Evolutionary conservation across 2,113 vertebrate species (phyloP).

Genomic region (Dasyprocta punctata): DNA sequence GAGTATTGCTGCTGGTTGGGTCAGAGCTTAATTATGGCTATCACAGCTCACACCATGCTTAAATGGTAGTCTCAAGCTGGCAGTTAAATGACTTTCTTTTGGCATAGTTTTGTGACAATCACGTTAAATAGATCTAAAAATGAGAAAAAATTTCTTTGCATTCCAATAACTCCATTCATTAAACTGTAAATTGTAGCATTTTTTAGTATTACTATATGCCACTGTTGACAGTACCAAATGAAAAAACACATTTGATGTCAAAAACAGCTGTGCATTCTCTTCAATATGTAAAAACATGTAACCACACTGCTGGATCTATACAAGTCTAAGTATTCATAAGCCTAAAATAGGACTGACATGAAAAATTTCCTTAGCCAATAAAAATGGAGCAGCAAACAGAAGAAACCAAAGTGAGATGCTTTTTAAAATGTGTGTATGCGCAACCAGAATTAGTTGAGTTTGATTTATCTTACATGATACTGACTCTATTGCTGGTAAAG

Average conservation of each 20-base stretch:
- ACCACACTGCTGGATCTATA: accelerated
- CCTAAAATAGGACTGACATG: slow-evolving; percentile 62
- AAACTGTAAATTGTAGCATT: not conserved
- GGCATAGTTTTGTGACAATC: not conserved
- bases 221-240: not conserved
- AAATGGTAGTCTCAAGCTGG: slow-evolving; percentile 3
- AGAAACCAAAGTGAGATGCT: slow-evolving; percentile 69
- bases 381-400: slow-evolving; percentile 64
- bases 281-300: not conserved
- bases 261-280: slow-evolving; percentile 5
- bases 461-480: slow-evolving; percentile 82
- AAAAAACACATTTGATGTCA: slow-evolving; percentile 24
- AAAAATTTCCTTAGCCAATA: slow-evolving; percentile 71
- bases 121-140: not conserved
- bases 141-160: not conserved
- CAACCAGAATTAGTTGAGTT: slow-evolving; percentile 77
- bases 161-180: not conserved
- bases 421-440: slow-evolving; percentile 72
- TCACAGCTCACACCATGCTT: not conserved
- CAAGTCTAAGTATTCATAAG: not conserved
- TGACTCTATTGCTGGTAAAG: slow-evolving; percentile 78
- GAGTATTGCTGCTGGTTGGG: not conserved
- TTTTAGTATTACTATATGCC: not conserved
- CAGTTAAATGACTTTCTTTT: slow-evolving; percentile 48
- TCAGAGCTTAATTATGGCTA: not conserved